These are phyloP conservation scores for Xanthostigma xanthostigma DNA, from an alignment of 2,888 invertebrate genomes.

Conservation along the genomic window DNA sequence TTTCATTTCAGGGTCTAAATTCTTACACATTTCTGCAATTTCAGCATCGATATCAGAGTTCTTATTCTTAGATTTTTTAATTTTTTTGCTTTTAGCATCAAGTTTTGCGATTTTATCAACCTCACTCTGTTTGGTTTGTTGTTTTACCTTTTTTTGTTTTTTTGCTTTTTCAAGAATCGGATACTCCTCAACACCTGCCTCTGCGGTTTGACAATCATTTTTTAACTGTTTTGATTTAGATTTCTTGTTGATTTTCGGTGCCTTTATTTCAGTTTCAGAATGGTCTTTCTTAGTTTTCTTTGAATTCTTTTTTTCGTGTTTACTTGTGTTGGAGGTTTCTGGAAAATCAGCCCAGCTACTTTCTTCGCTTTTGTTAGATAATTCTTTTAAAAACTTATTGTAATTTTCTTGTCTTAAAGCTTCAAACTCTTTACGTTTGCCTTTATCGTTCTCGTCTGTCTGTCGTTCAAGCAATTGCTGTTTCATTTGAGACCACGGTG, in stretches of 20 bases:
- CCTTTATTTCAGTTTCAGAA: background rate
- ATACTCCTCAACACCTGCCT: too few species aligned
- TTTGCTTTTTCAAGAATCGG: constrained; percentile 2
- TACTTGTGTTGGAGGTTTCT: background rate
- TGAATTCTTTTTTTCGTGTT: too few species aligned
- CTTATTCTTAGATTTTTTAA: constrained; percentile 11
- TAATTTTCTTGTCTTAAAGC: constrained; percentile 28
- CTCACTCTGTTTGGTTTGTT: constrained; percentile 3
- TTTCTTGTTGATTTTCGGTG: background rate
- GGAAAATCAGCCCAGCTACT: constrained; percentile 42
- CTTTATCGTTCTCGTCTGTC: constrained; percentile 32
- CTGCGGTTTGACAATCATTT: too few species aligned
- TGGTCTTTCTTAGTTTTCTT: background rate
- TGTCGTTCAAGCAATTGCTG: constrained; percentile 39
- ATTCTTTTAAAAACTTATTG: constrained; percentile 35
- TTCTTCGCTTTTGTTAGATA: constrained; percentile 30
- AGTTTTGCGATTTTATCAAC: constrained; percentile 9
- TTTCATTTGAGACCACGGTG: constrained; percentile 60
- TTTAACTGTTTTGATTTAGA: too few species aligned
- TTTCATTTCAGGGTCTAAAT: background rate
- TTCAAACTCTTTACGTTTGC: constrained; percentile 28
- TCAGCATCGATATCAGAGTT: background rate
- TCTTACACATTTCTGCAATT: background rate
- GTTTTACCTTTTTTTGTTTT: constrained; percentile 6
- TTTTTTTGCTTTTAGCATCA: constrained; percentile 10